These are phyloP conservation scores for Crenichthys baileyi DNA, from an alignment of 2,797 vertebrate species.

Conservation along the genomic window DNA sequence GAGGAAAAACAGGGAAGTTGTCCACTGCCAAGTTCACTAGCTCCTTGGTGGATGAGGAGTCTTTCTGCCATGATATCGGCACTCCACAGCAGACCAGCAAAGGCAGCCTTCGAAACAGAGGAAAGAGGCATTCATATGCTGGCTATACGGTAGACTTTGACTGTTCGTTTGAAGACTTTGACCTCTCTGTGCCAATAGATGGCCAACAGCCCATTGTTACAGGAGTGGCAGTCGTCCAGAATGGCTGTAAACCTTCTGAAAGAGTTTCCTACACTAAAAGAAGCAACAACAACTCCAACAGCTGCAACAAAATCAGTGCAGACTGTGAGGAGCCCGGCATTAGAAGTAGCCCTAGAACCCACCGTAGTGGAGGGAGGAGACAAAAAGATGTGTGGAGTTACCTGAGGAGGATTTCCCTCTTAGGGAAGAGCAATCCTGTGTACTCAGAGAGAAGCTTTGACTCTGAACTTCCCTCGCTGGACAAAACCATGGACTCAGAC, in stretches of 20 bases:
- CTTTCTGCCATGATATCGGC: constrained; percentile 81
- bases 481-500: constrained; percentile 82
- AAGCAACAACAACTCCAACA: constrained; percentile 75
- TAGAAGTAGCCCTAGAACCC: constrained; percentile 74
- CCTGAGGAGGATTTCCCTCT: constrained; percentile 87
- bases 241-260: constrained; percentile 73
- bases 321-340: constrained; percentile 74
- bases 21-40: constrained; percentile 75
- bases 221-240: constrained; percentile 73
- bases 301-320: constrained; percentile 73
- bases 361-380: constrained; percentile 72
- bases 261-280: constrained; percentile 72
- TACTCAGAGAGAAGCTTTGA: constrained; percentile 83
- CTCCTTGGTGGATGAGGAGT: constrained; percentile 70
- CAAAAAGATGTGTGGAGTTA: constrained; percentile 90
- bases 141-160: constrained; percentile 87
- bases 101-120: constrained; percentile 77
- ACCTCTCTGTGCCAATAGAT: constrained; percentile 79
- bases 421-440: constrained; percentile 81
- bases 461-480: constrained; percentile 81
- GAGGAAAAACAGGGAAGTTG: constrained; percentile 76
- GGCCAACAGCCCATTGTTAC: constrained; percentile 64
- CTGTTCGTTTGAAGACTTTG: constrained; percentile 87
- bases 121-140: constrained; percentile 89
- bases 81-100: constrained; percentile 75